Base-by-base conservation (phyloP, 2,888 invertebrate genomes). In the Nesidiocoris tenuis region DNA sequence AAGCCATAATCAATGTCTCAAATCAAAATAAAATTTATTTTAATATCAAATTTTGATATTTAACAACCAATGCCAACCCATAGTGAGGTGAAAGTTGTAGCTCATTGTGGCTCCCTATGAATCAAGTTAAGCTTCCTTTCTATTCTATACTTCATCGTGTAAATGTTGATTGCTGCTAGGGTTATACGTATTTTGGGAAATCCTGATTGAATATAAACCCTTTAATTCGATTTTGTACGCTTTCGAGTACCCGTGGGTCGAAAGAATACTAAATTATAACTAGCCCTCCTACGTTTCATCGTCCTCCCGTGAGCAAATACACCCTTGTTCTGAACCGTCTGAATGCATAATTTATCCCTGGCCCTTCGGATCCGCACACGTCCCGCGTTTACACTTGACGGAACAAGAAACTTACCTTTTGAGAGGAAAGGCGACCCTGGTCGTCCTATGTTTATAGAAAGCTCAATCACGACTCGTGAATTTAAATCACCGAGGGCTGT, bases 391-490 rank as follows among this genome's bases (percentile, higher is more conserved):
- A 61, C 72, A 72, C 22, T 61, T n/a, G 72, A 72, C 61, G 72
- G n/a, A n/a, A n/a, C n/a, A n/a, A n/a, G n/a, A 16, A 72, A 61
- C 72, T 23, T 23, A 25, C 61, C 39, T 57, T 17, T 16, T 55
- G 57, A 25, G 39, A 39, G 39, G 39, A 39, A 39, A 39, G 39
- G 39, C 3, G 5, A 7, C 39, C 39, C 16, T 22, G 22, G 68
- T 39, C 19, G 67, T 23, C 65, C 59, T 72, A 72, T 72, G 72
- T 72, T 72, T 72, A 72, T 72, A 72, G 61, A 72, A 72, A 72
- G 72, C 72, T 72, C 72, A 72, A 72, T 72, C 72, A 72, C 72
- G 72, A 61, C 63, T 39, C 39, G 65, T 72, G 72, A 72, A 72
- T 72, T 72, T 72, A 72, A 72, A 72, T 72, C 72, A 72, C 72